Percentiles rank a stretch among this genome's conserved stretches.
Evolutionary conservation across 2,797 vertebrate genomes (phyloP).

Genomic region (Natrix natrix): DNA sequence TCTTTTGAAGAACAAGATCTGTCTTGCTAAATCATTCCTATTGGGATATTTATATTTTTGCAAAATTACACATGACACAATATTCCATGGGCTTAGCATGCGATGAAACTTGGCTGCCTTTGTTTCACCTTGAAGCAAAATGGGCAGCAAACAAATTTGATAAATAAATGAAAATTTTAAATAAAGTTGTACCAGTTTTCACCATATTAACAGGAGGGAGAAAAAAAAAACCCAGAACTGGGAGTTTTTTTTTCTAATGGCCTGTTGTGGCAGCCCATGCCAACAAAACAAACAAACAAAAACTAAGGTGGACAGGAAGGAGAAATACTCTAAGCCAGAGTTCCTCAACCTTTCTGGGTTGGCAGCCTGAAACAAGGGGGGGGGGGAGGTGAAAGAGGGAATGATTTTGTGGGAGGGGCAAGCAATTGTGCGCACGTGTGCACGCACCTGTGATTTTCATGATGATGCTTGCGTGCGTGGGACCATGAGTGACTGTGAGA

Average conservation of each 20-base stretch:
- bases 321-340: slow-evolving; percentile 16
- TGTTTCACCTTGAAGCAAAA: not conserved
- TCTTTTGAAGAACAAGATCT: slow-evolving; percentile 38
- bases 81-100: slow-evolving; percentile 48
- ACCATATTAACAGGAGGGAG: slow-evolving; percentile 5
- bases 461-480: too few relatives aligned
- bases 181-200: slow-evolving; percentile 29
- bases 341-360: too few relatives aligned
- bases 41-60: slow-evolving; percentile 31
- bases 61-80: slow-evolving; percentile 45
- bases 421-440: too few relatives aligned
- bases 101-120: slow-evolving; percentile 34
- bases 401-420: too few relatives aligned
- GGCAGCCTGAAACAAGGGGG: too few relatives aligned
- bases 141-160: not conserved
- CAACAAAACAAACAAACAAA: not conserved
- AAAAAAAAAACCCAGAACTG: slow-evolving; percentile 45
- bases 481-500: too few relatives aligned
- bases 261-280: not conserved
- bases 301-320: not conserved
- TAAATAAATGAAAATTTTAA: not conserved
- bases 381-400: too few relatives aligned
- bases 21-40: slow-evolving; percentile 35
- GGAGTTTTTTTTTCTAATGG: slow-evolving; percentile 16
- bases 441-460: too few relatives aligned